Conservation (phyloP, 1,140 invertebrate species). For the Platyura marginata region DNA sequence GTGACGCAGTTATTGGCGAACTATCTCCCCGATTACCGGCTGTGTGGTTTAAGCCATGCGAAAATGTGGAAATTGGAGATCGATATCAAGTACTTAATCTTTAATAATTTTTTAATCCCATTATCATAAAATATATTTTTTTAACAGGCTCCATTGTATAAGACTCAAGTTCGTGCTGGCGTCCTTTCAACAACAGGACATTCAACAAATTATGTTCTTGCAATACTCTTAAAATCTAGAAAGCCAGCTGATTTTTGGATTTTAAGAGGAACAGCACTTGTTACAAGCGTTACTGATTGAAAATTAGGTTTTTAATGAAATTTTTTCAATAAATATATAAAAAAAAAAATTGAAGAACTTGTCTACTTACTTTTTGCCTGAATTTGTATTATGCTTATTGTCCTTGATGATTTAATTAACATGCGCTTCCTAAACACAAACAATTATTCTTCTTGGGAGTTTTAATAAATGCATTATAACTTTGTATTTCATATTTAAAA, state of each 20-base stretch:
- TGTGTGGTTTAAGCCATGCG: slow-evolving; percentile 46
- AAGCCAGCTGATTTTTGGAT: slow-evolving; percentile 60
- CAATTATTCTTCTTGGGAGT: no score
- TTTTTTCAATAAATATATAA: no score
- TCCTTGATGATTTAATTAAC: no score
- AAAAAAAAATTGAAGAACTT: no score
- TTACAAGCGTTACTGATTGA: slow-evolving; percentile 56
- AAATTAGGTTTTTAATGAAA: no score
- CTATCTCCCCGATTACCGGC: slow-evolving; percentile 60
- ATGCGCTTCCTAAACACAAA: no score
- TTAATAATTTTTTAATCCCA: not conserved
- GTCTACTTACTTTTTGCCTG: no score
- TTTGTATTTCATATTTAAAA: no score
- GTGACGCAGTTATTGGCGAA: slow-evolving; percentile 52
- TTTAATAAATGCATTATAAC: no score
- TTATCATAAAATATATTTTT: not conserved
- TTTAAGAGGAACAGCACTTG: slow-evolving; percentile 61
- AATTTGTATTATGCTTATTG: no score
- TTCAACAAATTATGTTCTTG: slow-evolving; percentile 74
- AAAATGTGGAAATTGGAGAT: slow-evolving; percentile 7
- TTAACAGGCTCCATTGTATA: slow-evolving; percentile 56
- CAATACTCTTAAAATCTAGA: slow-evolving; percentile 48
- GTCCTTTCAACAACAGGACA: slow-evolving; percentile 73
- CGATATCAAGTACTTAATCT: slow-evolving; percentile 39
- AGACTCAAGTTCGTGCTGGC: slow-evolving; percentile 66